Conservation (phyloP, 2,888 invertebrate genomes). For the Apamea monoglypha region DNA sequence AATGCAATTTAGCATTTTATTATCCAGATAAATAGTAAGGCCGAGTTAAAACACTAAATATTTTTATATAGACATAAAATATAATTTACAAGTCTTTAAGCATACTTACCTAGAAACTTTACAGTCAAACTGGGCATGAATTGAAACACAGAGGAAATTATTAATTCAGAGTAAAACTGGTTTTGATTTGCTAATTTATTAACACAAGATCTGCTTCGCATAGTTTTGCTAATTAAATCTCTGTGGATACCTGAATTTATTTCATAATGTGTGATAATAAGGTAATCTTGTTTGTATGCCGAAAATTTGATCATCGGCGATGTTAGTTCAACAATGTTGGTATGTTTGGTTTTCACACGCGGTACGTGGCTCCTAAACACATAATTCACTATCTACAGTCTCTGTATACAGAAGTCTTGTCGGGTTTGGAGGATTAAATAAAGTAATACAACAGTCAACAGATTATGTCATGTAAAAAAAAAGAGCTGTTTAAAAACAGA, state of each 20-base stretch:
- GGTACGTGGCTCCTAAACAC: conserved; percentile 34
- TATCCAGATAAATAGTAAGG: conserved; percentile 32
- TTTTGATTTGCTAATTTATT: conserved; percentile 33
- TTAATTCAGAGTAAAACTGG: conserved; percentile 38
- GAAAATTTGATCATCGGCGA: conserved; percentile 48
- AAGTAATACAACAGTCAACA: conserved; percentile 18
- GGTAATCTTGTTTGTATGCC: conserved; percentile 30
- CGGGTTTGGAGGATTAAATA: conserved; percentile 20
- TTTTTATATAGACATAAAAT: conserved; percentile 34
- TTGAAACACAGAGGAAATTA: conserved; percentile 13
- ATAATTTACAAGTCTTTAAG: conserved; percentile 9
- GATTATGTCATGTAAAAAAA: conserved; percentile 33
- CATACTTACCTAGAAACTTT: neutral
- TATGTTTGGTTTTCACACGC: conserved; percentile 60
- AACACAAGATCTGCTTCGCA: conserved; percentile 29
- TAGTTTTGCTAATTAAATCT: conserved; percentile 46
- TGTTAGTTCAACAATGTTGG: conserved; percentile 33
- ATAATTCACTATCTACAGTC: conserved; percentile 30
- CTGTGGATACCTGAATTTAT: conserved; percentile 25
- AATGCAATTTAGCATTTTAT: conserved; percentile 45
- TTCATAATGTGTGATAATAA: conserved; percentile 35
- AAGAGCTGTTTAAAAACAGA: conserved; percentile 20
- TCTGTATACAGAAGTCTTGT: conserved; percentile 11
- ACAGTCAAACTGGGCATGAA: conserved; percentile 1
- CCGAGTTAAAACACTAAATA: conserved; percentile 11